Evolutionary conservation across 2,113 vertebrate genomes (phyloP).

Genomic region (Pomatostomus ruficeps): DNA sequence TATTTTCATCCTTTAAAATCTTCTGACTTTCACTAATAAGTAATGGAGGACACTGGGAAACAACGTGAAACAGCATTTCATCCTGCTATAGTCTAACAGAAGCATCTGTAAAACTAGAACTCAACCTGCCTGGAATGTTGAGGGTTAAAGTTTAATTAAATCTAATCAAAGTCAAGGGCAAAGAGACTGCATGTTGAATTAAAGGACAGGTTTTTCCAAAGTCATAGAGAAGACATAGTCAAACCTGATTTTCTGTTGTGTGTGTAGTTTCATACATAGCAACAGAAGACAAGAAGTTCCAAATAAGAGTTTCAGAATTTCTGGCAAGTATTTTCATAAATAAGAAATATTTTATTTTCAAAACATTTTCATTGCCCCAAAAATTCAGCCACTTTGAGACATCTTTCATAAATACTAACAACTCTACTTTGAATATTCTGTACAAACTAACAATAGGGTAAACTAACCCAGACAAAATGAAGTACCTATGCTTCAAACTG

Average conservation of each 20-base stretch:
- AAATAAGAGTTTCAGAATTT: neutral
- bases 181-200: neutral
- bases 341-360: neutral
- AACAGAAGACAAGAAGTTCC: neutral
- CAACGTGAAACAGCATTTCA: neutral
- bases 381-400: neutral
- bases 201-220: neutral
- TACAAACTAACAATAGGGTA: neutral
- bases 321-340: neutral
- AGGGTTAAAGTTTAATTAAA: neutral
- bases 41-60: neutral
- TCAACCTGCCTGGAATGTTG: neutral
- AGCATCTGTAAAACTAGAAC: neutral
- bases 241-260: neutral
- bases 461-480: neutral
- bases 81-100: neutral
- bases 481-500: neutral
- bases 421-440: neutral
- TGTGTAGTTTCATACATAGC: neutral
- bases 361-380: neutral
- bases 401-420: neutral
- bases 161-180: neutral
- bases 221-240: neutral
- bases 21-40: neutral
- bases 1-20: neutral